Evolutionary conservation across 2,113 vertebrate species (phyloP).

Genomic region (Anarrhichthys ocellatus): DNA sequence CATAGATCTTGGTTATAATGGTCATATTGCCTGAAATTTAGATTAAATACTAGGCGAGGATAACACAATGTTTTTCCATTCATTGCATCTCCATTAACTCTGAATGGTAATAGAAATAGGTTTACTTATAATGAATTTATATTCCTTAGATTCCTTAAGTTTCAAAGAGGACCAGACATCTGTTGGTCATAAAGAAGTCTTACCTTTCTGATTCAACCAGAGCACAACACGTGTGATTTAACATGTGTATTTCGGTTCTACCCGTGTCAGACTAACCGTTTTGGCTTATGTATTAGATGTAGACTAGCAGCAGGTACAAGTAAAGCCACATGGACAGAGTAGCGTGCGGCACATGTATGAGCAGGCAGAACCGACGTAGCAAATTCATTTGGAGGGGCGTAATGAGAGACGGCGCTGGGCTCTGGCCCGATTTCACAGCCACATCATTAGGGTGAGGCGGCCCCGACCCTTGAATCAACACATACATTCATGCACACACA

Average conservation of each 20-base stretch:
- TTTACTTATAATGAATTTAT: too few species aligned
- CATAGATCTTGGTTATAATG: too few species aligned
- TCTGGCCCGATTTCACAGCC: constrained; percentile 85
- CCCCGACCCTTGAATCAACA: constrained; percentile 60
- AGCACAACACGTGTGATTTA: neutral
- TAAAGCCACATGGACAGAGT: constrained; percentile 51
- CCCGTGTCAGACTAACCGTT: constrained; percentile 46
- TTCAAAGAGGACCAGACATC: too few species aligned
- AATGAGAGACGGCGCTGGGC: constrained; percentile 83
- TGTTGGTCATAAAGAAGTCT: neutral
- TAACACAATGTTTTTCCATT: too few species aligned
- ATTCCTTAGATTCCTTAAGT: too few species aligned
- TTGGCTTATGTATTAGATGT: constrained; percentile 43
- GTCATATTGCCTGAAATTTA: too few species aligned
- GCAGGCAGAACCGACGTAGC: constrained; percentile 80
- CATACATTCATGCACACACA: constrained; percentile 25
- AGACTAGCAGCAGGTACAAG: constrained; percentile 67
- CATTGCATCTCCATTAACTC: too few species aligned
- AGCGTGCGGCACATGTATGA: constrained; percentile 76
- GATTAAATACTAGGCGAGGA: too few species aligned
- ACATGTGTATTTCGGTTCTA: constrained; percentile 28
- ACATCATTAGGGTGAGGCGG: constrained; percentile 83
- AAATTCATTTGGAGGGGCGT: constrained; percentile 86
- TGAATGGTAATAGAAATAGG: too few species aligned
- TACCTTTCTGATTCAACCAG: neutral